phyloP scores from a whole-genome alignment of 2,113 vertebrate species.

The Ictalurus furcatus region DNA sequence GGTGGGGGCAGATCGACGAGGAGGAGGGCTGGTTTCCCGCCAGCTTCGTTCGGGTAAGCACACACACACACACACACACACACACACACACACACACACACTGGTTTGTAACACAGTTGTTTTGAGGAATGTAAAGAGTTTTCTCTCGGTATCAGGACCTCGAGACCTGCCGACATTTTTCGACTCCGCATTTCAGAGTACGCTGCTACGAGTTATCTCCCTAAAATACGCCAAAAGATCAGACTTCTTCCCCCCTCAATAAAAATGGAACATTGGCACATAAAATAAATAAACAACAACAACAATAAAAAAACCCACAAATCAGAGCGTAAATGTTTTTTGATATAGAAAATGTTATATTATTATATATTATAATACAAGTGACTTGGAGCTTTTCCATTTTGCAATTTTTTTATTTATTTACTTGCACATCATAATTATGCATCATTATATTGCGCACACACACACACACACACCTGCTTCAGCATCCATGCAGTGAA shows the following conservation, averaged over 20 bases:
- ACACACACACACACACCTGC: background rate
- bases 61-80: background rate
- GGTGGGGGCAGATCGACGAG: constrained; percentile 99
- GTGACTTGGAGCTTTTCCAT: background rate
- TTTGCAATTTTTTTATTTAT: background rate
- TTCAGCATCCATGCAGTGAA: too few species aligned
- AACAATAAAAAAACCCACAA: too few species aligned
- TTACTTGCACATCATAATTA: background rate
- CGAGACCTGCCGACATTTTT: background rate
- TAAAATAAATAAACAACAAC: background rate
- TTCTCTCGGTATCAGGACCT: background rate
- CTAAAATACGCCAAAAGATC: background rate
- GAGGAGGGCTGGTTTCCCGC: constrained; percentile 99
- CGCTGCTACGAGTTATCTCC: background rate
- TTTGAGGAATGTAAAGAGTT: background rate
- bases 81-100: background rate
- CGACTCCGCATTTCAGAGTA: background rate
- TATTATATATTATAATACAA: background rate
- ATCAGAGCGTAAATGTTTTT: background rate
- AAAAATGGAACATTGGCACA: background rate
- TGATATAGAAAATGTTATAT: background rate
- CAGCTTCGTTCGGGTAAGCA: constrained; percentile 99
- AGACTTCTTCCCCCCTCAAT: background rate
- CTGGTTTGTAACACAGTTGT: background rate
- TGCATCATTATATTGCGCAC: background rate